Evolutionary conservation across 1,140 invertebrate genomes (phyloP).

Genomic region (Achatina immaculata): DNA sequence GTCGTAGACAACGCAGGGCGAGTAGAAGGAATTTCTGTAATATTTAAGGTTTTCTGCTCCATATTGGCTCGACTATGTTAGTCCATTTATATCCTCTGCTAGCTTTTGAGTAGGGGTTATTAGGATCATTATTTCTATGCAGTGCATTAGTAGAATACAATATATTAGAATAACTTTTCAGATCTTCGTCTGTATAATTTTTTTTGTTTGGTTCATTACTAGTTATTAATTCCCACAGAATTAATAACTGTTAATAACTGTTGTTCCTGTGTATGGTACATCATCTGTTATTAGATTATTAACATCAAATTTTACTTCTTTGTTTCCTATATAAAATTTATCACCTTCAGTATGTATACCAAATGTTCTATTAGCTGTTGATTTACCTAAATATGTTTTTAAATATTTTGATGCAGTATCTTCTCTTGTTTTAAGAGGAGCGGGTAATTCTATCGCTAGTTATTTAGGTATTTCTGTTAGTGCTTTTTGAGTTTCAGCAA

Average conservation of each 20-base stretch:
- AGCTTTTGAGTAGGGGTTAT: too few species aligned
- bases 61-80: background rate
- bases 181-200: background rate
- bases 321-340: background rate
- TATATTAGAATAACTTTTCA: background rate
- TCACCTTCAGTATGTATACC: too few species aligned
- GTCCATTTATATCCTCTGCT: background rate
- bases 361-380: background rate
- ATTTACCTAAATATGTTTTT: background rate
- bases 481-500: background rate
- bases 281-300: background rate
- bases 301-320: background rate
- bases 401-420: background rate
- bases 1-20: too few species aligned
- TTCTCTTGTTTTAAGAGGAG: too few species aligned
- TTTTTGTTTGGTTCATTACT: background rate
- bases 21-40: too few species aligned
- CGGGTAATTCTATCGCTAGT: background rate
- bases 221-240: conserved; percentile 4
- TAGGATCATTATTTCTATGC: background rate
- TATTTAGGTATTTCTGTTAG: background rate
- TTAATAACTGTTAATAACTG: too few species aligned
- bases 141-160: background rate
- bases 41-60: background rate
- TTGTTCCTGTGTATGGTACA: background rate